phyloP scores from a whole-genome alignment of 2,888 invertebrate genomes.

The Coleophora deauratella region DNA sequence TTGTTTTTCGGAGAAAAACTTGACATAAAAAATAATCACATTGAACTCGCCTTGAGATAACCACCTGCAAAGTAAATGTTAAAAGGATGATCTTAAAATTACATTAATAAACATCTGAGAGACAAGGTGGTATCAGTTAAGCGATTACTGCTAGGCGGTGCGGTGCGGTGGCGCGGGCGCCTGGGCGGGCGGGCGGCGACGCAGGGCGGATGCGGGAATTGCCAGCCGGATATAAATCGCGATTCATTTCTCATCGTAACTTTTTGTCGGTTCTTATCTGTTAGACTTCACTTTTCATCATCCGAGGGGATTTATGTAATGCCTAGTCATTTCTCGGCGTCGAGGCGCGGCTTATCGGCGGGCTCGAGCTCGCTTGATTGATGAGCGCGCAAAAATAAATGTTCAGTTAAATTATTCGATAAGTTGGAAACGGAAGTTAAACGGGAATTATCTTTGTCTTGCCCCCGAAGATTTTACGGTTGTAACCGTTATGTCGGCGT shows the following conservation, averaged over 20 bases:
- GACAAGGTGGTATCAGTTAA: background rate
- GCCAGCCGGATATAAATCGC: slow-evolving; percentile 69
- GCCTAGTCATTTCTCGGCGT: slow-evolving; percentile 77
- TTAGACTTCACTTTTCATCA: slow-evolving; percentile 77
- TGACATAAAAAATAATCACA: too few relatives aligned
- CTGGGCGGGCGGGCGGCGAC: slow-evolving; percentile 16
- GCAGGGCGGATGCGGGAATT: slow-evolving; percentile 34
- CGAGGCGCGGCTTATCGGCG: slow-evolving; percentile 71
- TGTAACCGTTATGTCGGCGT: slow-evolving; percentile 65
- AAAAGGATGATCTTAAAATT: background rate
- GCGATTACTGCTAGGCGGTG: background rate
- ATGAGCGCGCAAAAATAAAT: slow-evolving; percentile 76
- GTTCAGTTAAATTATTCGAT: slow-evolving; percentile 77
- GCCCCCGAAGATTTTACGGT: slow-evolving; percentile 68
- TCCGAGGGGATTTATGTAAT: slow-evolving; percentile 76
- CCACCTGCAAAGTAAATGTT: too few relatives aligned
- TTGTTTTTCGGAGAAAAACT: slow-evolving; percentile 22
- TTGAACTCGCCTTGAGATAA: too few relatives aligned
- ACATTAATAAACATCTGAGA: background rate
- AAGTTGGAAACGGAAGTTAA: slow-evolving; percentile 76
- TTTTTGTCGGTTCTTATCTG: slow-evolving; percentile 76
- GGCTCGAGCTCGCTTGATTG: slow-evolving; percentile 72
- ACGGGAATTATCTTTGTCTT: slow-evolving; percentile 76
- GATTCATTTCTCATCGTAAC: slow-evolving; percentile 76
- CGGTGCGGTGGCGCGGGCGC: background rate